Base-by-base conservation (phyloP, 2,113 vertebrate species). In the Bostrychus sinensis region DNA sequence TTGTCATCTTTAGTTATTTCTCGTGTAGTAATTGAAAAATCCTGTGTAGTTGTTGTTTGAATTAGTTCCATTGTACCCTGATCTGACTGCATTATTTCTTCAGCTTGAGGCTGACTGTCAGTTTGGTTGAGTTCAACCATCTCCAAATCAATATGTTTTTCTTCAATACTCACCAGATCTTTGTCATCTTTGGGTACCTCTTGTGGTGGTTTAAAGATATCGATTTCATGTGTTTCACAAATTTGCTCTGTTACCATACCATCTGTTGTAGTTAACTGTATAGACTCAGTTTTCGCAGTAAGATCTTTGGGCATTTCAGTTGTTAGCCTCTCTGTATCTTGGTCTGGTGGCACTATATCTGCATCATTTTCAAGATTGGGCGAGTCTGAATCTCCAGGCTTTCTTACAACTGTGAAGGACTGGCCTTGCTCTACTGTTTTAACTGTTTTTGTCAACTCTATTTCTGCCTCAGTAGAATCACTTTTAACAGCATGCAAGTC, bases 401-500 rank as follows among this genome's bases (percentile, higher is more conserved):
- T 43, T 19, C 9, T 9, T 43, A 19, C 7, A 5, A 12, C 43
- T 46, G 22, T 22, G 43, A 46, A 22, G 23, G 4, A 2, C 25
- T 26, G 25, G 23, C 25, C 23, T 26, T 26, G 23, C 5, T 16
- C 23, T 3, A 16, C 1, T 3, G 46, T 26, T 50, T 50, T 5
- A 14, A 16, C 48, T 30, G 28, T 25, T 3, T 7, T 16, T 30
- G 25, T 5, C 14, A 8, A 1, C 3, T 30, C 13, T 30, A 50
- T 2, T 2, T 28, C 25, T 51, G 7, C 8, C 48, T 9, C 6
- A 28, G 23, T 13, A 48, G 37, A 3, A 16, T 50, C 46, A n/a
- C 23, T 30, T 10, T 51, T 10, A 51, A 14, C 26, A 51, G 48
- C 48, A 51, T 30, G 48, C 48, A 51, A 51, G 48, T 51, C 25